A percentile compares a stretch with the other conserved stretches of the same genome.
These are phyloP conservation scores for Paralvinella palmiformis DNA, from an alignment of 1,140 invertebrate species.

Conservation along the genomic window DNA sequence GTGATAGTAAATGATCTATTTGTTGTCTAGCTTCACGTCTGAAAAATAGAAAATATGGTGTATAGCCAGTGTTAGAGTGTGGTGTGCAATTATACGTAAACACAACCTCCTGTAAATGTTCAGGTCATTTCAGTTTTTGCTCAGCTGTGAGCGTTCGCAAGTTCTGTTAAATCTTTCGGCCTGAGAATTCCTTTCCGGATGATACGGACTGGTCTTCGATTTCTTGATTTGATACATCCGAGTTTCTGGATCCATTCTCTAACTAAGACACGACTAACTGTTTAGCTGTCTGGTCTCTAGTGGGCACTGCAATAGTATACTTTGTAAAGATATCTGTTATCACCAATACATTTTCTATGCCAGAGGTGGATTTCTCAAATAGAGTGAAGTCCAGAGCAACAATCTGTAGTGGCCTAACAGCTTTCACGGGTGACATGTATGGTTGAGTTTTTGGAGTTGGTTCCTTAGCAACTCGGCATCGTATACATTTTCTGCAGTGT, in stretches of 20 bases:
- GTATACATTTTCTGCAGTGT: background rate
- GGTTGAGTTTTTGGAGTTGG: background rate
- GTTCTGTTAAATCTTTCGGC: background rate
- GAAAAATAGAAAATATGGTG: too few species aligned
- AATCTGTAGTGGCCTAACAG: background rate
- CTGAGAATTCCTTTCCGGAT: background rate
- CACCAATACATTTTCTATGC: background rate
- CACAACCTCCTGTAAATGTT: too few species aligned
- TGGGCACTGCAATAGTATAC: slow-evolving; percentile 12
- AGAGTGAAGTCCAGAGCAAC: background rate
- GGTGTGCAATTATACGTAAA: too few species aligned
- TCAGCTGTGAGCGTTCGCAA: too few species aligned
- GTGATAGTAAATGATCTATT: too few species aligned
- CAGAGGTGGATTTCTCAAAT: background rate
- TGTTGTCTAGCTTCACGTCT: too few species aligned
- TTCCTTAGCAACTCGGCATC: background rate
- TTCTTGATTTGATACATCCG: background rate
- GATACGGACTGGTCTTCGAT: background rate
- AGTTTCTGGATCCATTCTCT: slow-evolving; percentile 3
- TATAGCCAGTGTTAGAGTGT: too few species aligned
- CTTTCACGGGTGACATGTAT: background rate
- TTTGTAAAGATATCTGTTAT: slow-evolving; percentile 1
- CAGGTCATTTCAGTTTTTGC: too few species aligned
- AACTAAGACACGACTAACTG: background rate
- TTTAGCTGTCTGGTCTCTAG: slow-evolving; percentile 21